phyloP scores from a whole-genome alignment of 2,888 invertebrate species.

The Neoscelio sp. region DNA sequence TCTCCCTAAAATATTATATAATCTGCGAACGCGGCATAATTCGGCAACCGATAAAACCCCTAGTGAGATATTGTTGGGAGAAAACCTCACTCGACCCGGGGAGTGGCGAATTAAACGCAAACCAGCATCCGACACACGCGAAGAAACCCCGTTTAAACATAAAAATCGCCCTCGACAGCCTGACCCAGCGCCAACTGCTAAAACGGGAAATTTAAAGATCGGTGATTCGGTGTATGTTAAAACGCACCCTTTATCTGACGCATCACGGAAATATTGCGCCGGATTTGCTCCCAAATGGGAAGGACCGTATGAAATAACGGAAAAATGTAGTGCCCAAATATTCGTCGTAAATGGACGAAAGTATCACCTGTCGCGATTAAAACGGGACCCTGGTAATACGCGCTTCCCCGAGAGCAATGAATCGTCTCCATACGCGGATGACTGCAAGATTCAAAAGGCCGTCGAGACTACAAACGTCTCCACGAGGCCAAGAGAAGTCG shows the following conservation, averaged over 20 bases:
- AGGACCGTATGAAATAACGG: not conserved
- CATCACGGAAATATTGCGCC: not conserved
- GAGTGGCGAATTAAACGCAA: conserved; percentile 26
- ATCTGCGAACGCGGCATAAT: conserved; percentile 13
- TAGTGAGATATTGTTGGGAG: conserved; percentile 13
- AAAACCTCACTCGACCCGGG: conserved; percentile 1
- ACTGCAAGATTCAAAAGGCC: too few relatives aligned
- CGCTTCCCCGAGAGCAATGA: too few relatives aligned
- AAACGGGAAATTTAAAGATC: not conserved
- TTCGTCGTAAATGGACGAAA: not conserved
- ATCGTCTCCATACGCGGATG: too few relatives aligned
- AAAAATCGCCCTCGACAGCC: too few relatives aligned
- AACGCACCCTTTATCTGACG: not conserved
- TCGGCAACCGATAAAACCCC: conserved; percentile 2
- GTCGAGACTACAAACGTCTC: too few relatives aligned
- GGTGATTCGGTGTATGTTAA: not conserved
- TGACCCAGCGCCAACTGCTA: too few relatives aligned
- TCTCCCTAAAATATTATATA: conserved; percentile 18
- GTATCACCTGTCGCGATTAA: not conserved
- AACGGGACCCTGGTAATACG: not conserved
- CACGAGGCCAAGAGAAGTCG: too few relatives aligned
- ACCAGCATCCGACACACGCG: too few relatives aligned
- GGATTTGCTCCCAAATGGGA: conserved; percentile 18
- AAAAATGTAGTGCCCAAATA: not conserved
- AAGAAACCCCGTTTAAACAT: not conserved